phyloP scores from a whole-genome alignment of 2,113 vertebrate genomes.

The Pogonocichla stellata region DNA sequence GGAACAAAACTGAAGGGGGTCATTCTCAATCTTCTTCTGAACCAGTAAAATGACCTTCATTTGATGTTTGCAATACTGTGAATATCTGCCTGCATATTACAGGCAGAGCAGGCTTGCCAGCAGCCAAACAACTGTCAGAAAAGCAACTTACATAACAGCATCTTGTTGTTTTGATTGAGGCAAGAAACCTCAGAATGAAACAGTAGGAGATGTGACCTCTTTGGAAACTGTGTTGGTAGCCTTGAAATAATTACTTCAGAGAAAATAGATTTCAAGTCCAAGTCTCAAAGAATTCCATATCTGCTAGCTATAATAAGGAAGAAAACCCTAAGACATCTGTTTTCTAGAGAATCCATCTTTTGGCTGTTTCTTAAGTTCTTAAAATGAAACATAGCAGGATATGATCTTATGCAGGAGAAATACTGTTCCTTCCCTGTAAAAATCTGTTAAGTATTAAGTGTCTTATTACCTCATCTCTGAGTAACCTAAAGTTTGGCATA shows the following conservation, averaged over 20 bases:
- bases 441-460: slow-evolving; percentile 24
- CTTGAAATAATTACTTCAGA: background rate
- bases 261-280: background rate
- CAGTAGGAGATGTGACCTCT: background rate
- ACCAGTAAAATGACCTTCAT: background rate
- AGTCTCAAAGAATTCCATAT: background rate
- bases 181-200: background rate
- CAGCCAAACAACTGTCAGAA: background rate
- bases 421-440: background rate
- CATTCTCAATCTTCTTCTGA: background rate
- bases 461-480: slow-evolving; percentile 32
- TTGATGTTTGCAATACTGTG: background rate
- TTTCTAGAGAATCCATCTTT: background rate
- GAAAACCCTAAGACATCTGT: background rate
- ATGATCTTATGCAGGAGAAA: slow-evolving; percentile 37
- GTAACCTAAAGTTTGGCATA: background rate
- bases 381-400: slow-evolving; percentile 2
- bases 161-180: background rate
- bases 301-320: background rate
- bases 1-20: background rate
- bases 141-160: background rate
- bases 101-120: background rate
- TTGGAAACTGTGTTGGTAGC: background rate
- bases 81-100: background rate
- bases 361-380: background rate